Base-by-base conservation (phyloP, 1,140 invertebrate genomes). In the Brachionus rotundiformis region DNA sequence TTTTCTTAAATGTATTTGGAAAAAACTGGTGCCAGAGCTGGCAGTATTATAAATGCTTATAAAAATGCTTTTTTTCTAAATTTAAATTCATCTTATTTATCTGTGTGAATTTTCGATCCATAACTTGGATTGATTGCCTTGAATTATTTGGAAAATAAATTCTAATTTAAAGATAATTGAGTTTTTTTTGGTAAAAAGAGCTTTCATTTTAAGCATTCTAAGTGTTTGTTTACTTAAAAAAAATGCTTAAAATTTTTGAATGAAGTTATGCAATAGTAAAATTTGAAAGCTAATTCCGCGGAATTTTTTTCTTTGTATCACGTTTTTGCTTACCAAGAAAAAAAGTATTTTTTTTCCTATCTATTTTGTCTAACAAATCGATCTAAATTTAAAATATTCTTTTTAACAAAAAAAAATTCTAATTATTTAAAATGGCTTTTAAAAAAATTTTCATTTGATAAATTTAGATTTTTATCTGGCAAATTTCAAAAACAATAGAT, bases 81-180 rank as follows among this genome's bases (percentile, higher is more conserved):
- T 39, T 36, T 39, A 39, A 39, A 19, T 25, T 19, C 2, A 19
- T 23, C 19, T 54, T 49, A 16, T 54, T 54, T 54, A 41, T 13
- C n/a, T n/a, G n/a, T n/a, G n/a, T n/a, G n/a, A n/a, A n/a, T n/a
- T 41, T 41, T 41, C 0, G n/a, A 41, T 23, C 7, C 8, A 19
- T 8, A n/a, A 54, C 4, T 16, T 54, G 6, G 23, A 19, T 19
- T 19, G 47, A 25, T 54, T 54, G 47, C 47, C 47, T 54, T 54
- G 47, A 54, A 54, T 54, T 54, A 19, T 54, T 16, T 54, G 7
- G 1, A 41, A 41, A 39, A n/a, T 11, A 6, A 54, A 54, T 54
- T 54, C 47, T 54, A 54, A 54, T 54, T 54, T 23, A 54, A 19
- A 54, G 47, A 54, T 54, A 54, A 54, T 54, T 54, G 19, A 54